Base-by-base conservation (phyloP, 2,113 vertebrate genomes). In the Scomber scombrus region DNA sequence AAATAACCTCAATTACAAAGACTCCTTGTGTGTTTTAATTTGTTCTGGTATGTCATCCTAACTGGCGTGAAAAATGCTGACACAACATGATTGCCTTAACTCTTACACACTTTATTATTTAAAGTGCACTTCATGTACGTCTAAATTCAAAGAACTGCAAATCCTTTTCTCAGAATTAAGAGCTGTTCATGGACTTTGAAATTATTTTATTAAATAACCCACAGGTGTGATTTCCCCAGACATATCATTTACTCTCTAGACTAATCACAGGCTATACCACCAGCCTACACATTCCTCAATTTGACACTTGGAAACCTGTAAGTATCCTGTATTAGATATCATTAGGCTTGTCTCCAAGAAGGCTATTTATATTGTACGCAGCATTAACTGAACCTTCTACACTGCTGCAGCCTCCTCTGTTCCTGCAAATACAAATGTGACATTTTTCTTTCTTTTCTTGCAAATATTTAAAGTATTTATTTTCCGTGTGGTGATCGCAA, bases 241-340 rank as follows among this genome's bases (percentile, higher is more conserved):
- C 65, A 29, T 81, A 75, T 73, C 11, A 73, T 84, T 85, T 85
- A 79, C 62, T 61, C 71, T 67, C 23, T 47, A 73, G 54, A 65
- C 69, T 81, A 67, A 83, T 82, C 63, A 67, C 69, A 69, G 68
- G 51, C 64, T 71, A 50, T 57, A 81, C 60, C 55, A 71, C 45
- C 23, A 81, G 57, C 40, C 54, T 71, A 82, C 78, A 75, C 84
- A 87, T 92, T 72, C 52, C n/a, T 85, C 65, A 76, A 18, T 47
- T 45, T 77, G 81, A 88, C 72, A 85, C 63, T 76, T 75, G 43
- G 68, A 86, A 84, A 84, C 47, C 50, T 79, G 45, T 54, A 74
- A 58, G 31, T 66, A 55, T 89, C 55, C 66, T 76, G 56, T 78
- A 76, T 68, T 73, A 43, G 50, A 86, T 85, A 70, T 75, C 75